Conservation (phyloP, 2,797 vertebrate species). For the Hypotaenidia philippensis region DNA sequence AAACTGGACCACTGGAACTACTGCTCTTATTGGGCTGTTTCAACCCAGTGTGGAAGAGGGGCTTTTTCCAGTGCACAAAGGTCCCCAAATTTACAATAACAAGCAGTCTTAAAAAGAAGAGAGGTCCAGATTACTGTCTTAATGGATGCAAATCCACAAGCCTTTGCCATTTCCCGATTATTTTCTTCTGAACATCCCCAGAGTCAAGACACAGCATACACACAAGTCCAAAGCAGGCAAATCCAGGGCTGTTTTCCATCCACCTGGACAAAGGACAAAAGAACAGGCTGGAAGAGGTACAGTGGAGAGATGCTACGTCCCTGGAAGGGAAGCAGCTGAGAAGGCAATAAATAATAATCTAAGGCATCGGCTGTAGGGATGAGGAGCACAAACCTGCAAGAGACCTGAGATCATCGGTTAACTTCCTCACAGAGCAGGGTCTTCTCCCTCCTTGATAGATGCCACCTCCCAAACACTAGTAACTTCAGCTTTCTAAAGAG, state of each 20-base stretch:
- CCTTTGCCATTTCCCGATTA: not conserved
- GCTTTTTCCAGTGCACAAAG: not conserved
- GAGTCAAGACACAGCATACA: not conserved
- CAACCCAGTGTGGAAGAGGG: rapidly evolving
- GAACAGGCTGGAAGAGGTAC: not conserved
- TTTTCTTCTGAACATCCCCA: not conserved
- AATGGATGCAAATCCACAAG: not conserved
- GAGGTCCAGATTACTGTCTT: not conserved
- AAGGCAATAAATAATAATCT: not conserved
- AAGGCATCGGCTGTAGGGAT: not conserved
- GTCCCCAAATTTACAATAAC: not conserved
- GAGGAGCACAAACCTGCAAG: not conserved
- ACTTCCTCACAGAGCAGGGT: not conserved
- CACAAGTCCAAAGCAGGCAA: not conserved
- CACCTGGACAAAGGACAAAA: not conserved
- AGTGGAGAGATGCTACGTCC: not conserved
- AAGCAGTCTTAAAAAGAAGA: not conserved
- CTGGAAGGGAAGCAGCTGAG: not conserved
- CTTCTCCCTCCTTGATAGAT: not conserved
- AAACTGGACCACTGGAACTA: not conserved
- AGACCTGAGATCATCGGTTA: not conserved
- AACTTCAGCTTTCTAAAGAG: not conserved
- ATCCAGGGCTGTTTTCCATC: not conserved
- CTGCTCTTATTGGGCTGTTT: not conserved
- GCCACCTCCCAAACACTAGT: not conserved